Conservation (phyloP, 2,888 invertebrate species). For the Willowsia nigromaculata region DNA sequence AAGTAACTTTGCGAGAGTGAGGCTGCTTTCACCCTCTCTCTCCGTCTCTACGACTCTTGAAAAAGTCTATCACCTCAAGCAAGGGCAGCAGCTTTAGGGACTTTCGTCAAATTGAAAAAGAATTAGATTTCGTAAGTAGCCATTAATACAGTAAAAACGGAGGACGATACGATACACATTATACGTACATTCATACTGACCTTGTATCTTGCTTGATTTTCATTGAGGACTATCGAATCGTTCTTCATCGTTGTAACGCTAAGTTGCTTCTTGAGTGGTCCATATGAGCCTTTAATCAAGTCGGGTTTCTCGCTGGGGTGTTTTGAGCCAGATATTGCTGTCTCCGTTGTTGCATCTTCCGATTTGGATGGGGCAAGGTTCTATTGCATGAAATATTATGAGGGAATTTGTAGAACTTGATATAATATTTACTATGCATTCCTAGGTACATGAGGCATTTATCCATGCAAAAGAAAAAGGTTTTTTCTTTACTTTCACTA, state of each 20-base stretch:
- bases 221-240: constrained; percentile 82
- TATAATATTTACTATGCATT: too few relatives aligned
- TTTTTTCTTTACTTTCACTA: neutral
- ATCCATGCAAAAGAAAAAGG: too few relatives aligned
- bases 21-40: constrained; percentile 6
- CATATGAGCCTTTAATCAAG: constrained; percentile 88
- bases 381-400: neutral
- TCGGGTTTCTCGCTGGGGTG: constrained; percentile 87
- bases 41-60: neutral
- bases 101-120: constrained; percentile 53
- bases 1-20: constrained; percentile 12
- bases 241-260: constrained; percentile 79
- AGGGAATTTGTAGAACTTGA: neutral
- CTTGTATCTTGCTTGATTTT: constrained; percentile 91
- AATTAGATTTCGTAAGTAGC: constrained; percentile 50
- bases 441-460: too few relatives aligned
- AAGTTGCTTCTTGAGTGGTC: constrained; percentile 82
- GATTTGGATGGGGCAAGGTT: neutral
- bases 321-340: constrained; percentile 10
- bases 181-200: constrained; percentile 82
- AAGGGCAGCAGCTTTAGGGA: constrained; percentile 21
- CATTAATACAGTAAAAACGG: neutral
- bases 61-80: constrained; percentile 44
- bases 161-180: neutral
- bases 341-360: constrained; percentile 24